A percentile compares a stretch with the other conserved stretches of the same genome.
phyloP scores from a whole-genome alignment of 2,888 invertebrate species.

The Hirtodrosophila duncani region DNA sequence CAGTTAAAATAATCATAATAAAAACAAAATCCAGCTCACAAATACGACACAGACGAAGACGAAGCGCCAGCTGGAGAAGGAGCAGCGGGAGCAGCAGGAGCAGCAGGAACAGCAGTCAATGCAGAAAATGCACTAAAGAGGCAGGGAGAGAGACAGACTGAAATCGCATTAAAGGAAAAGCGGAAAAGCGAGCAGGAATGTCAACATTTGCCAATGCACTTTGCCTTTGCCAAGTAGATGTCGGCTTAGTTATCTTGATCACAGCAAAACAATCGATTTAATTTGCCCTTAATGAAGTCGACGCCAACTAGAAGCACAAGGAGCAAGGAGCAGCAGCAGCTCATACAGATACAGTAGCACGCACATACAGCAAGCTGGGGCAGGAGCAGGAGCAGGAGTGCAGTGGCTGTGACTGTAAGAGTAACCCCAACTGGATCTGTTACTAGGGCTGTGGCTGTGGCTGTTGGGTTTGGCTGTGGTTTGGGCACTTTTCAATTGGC shows the following conservation, averaged over 20 bases:
- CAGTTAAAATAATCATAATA: conserved; percentile 71
- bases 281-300: conserved; percentile 63
- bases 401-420: too few species aligned
- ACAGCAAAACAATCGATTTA: conserved; percentile 61
- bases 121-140: conserved; percentile 6
- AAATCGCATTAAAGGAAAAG: conserved; percentile 1
- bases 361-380: too few species aligned
- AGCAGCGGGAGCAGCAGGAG: conserved; percentile 6
- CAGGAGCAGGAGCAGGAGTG: too few species aligned
- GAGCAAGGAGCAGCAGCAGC: conserved; percentile 2
- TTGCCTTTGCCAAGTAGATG: conserved; percentile 41
- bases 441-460: too few species aligned
- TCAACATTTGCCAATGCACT: conserved; percentile 68
- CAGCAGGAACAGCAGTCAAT: neutral
- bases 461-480: too few species aligned
- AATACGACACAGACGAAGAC: conserved; percentile 30
- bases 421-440: too few species aligned
- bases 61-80: conserved; percentile 7
- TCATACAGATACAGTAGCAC: neutral
- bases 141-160: neutral
- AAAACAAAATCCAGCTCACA: conserved; percentile 61
- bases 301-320: conserved; percentile 1
- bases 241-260: conserved; percentile 64
- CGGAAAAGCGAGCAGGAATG: conserved; percentile 43
- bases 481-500: conserved; percentile 41